phyloP scores from a whole-genome alignment of 2,888 invertebrate genomes.

The Lepidonotus clava region DNA sequence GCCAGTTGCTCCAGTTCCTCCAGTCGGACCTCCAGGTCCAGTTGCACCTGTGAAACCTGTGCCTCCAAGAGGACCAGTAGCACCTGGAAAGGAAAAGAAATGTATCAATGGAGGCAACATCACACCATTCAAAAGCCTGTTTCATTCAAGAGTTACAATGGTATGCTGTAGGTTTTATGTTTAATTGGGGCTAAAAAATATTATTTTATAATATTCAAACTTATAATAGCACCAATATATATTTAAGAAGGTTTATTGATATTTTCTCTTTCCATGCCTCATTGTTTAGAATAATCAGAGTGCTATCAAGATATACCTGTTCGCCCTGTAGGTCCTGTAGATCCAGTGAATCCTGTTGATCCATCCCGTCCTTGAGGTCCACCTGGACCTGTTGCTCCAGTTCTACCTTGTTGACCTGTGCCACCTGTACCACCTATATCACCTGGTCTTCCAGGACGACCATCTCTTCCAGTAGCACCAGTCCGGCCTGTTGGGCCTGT shows the following conservation, averaged over 20 bases:
- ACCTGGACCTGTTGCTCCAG: conserved; percentile 39
- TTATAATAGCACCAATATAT: conserved; percentile 49
- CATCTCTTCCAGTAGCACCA: conserved; percentile 66
- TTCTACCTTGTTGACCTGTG: conserved; percentile 50
- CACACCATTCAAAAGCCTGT: not conserved
- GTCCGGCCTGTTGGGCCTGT: conserved; percentile 51
- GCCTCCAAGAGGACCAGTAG: conserved; percentile 9
- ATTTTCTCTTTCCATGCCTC: conserved; percentile 37
- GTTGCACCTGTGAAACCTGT: conserved; percentile 47
- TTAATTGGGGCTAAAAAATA: too few relatives aligned
- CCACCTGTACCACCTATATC: conserved; percentile 59
- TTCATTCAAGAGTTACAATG: too few relatives aligned
- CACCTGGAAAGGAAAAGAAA: not conserved
- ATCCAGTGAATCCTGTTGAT: conserved; percentile 52
- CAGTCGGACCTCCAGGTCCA: conserved; percentile 50
- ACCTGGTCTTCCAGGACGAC: conserved; percentile 62
- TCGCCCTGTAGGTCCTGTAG: conserved; percentile 52
- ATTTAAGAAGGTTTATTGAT: not conserved
- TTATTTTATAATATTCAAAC: too few relatives aligned
- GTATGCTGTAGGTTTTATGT: too few relatives aligned
- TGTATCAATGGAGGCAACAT: not conserved
- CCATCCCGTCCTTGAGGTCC: conserved; percentile 45
- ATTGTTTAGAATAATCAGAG: conserved; percentile 26
- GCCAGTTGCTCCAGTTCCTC: conserved; percentile 30
- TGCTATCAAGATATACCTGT: conserved; percentile 52